A percentile compares a stretch with the other conserved stretches of the same genome.
Evolutionary conservation across 2,888 invertebrate species (phyloP).

Genomic region (Macaria notata): DNA sequence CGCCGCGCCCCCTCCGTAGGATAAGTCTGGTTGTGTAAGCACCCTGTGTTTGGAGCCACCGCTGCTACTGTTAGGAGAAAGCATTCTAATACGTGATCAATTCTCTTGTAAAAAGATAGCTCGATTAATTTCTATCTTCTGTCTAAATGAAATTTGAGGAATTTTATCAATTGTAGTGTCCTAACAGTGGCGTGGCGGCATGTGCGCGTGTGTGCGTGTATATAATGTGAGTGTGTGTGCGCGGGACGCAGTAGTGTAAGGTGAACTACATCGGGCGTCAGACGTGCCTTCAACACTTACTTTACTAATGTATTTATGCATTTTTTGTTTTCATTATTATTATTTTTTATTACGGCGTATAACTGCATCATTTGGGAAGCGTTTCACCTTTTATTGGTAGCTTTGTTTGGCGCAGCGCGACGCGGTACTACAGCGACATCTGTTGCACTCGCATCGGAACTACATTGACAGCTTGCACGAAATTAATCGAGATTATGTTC

Average conservation of each 20-base stretch:
- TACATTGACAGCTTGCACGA: too few relatives aligned
- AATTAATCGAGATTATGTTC: too few relatives aligned
- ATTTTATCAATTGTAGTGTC: neutral
- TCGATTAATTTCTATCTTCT: neutral
- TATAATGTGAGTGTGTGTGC: conserved; percentile 50
- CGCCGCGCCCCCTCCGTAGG: conserved; percentile 56
- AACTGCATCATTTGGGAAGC: conserved; percentile 44
- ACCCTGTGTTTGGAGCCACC: conserved; percentile 54
- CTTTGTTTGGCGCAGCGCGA: conserved; percentile 39
- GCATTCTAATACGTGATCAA: too few relatives aligned
- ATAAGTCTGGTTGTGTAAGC: conserved; percentile 68
- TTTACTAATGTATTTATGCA: conserved; percentile 66
- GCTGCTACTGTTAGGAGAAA: conserved; percentile 11
- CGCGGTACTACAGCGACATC: conserved; percentile 6
- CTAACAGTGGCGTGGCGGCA: conserved; percentile 17
- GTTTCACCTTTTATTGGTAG: conserved; percentile 65
- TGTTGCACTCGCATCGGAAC: neutral
- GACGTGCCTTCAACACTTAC: conserved; percentile 59
- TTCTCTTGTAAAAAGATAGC: too few relatives aligned
- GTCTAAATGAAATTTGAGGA: too few relatives aligned
- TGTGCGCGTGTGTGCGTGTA: conserved; percentile 41
- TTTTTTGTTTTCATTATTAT: conserved; percentile 51
- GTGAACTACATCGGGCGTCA: conserved; percentile 64
- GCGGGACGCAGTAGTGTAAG: conserved; percentile 55
- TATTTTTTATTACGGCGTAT: conserved; percentile 42